Percentiles rank a stretch among this genome's conserved stretches.
These are phyloP conservation scores for Platichthys flesus DNA, from an alignment of 2,113 vertebrate genomes.

Conservation along the genomic window DNA sequence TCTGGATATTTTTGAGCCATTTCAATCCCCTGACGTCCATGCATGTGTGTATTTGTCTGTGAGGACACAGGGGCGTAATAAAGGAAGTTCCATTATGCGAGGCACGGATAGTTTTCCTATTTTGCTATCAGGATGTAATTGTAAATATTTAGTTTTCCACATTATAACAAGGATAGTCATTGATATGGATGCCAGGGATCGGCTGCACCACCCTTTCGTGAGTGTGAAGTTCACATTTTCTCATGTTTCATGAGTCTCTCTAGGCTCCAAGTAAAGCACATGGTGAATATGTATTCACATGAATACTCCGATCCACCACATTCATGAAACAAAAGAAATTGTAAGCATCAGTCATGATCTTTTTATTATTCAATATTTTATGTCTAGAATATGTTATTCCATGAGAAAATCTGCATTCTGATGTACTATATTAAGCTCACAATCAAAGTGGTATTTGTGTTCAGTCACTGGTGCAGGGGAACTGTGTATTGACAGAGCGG, in stretches of 20 bases:
- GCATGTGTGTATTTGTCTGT: conserved; percentile 41
- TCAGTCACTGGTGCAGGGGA: too few species aligned
- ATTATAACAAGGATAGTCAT: conserved; percentile 78
- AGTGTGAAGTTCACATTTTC: conserved; percentile 21
- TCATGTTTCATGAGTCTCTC: conserved; percentile 29
- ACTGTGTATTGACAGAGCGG: too few species aligned
- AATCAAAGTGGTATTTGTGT: neutral
- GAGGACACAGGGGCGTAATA: conserved; percentile 81
- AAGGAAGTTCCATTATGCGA: conserved; percentile 82
- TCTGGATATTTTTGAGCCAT: conserved; percentile 70
- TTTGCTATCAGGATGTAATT: conserved; percentile 82
- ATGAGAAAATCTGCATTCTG: neutral
- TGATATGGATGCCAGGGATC: conserved; percentile 80
- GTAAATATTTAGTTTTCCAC: conserved; percentile 85
- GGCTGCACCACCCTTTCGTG: conserved; percentile 47
- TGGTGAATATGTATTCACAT: neutral
- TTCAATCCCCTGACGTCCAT: conserved; percentile 77
- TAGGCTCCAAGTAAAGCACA: conserved; percentile 37
- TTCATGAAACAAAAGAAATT: neutral
- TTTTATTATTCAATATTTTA: too few species aligned
- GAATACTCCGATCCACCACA: too few species aligned
- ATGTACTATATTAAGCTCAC: neutral
- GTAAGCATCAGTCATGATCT: too few species aligned
- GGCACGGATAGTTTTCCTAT: conserved; percentile 86
- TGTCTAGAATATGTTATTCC: too few species aligned